Conservation (phyloP, 2,113 vertebrate species). For the Dipodomys spectabilis region DNA sequence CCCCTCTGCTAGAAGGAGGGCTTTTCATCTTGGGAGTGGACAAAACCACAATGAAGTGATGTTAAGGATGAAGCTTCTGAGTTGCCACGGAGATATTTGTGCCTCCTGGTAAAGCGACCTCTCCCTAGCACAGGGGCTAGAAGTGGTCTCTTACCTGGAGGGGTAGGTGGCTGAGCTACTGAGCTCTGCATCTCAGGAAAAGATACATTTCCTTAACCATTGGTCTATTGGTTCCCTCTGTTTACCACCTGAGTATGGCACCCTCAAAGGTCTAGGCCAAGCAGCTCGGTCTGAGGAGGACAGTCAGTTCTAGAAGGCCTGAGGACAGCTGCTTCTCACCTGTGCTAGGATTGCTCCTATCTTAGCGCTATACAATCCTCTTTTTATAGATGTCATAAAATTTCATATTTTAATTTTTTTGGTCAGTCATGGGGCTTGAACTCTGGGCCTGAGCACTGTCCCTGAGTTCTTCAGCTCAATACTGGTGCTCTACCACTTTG, state of each 20-base stretch:
- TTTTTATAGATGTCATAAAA: background rate
- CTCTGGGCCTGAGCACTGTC: no score
- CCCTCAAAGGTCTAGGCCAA: background rate
- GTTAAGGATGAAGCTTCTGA: background rate
- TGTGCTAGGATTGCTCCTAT: constrained; percentile 24
- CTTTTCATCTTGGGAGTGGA: background rate
- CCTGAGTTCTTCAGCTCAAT: no score
- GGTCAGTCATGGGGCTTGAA: no score
- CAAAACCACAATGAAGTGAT: background rate
- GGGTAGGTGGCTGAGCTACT: background rate
- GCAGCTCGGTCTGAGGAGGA: background rate
- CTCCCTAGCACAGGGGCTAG: background rate
- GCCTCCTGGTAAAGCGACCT: background rate
- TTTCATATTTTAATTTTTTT: background rate
- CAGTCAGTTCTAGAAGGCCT: no score
- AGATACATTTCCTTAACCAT: background rate
- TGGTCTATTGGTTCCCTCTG: background rate
- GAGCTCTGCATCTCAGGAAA: background rate
- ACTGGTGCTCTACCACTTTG: no score
- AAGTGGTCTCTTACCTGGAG: background rate
- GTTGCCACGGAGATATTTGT: background rate
- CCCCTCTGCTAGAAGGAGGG: background rate
- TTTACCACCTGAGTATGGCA: background rate
- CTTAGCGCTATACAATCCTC: background rate
- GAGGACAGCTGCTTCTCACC: background rate